Percentiles rank a stretch among this genome's conserved stretches.
phyloP scores from a whole-genome alignment of 1,140 invertebrate genomes.

The Cydia fagiglandana region DNA sequence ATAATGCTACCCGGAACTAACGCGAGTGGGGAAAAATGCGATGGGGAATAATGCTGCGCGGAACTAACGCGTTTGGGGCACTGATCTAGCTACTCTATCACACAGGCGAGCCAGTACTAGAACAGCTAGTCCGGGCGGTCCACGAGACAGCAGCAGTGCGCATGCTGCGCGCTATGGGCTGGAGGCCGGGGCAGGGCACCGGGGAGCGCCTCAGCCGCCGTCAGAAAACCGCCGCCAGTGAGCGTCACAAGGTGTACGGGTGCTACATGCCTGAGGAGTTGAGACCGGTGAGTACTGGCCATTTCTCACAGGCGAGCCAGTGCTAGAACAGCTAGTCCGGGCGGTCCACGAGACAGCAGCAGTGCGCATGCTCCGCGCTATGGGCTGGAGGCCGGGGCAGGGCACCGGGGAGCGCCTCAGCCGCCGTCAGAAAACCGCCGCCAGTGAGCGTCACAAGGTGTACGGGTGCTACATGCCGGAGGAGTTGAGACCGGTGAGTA shows the following conservation, averaged over 20 bases:
- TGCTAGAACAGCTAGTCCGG: slow-evolving; percentile 88
- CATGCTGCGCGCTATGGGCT: slow-evolving; percentile 92
- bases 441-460: slow-evolving; percentile 78
- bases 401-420: slow-evolving; percentile 90
- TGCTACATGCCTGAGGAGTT: slow-evolving; percentile 81
- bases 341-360: slow-evolving; percentile 93
- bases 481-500: slow-evolving; percentile 65
- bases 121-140: slow-evolving; percentile 88
- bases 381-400: slow-evolving; percentile 95
- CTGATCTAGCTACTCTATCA: too few species aligned
- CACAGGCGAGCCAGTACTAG: slow-evolving; percentile 84
- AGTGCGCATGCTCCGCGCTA: slow-evolving; percentile 89
- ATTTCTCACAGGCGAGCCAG: slow-evolving; percentile 80
- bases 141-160: slow-evolving; percentile 93
- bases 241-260: slow-evolving; percentile 83
- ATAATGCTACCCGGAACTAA: too few species aligned
- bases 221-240: slow-evolving; percentile 79
- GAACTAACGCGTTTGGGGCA: too few species aligned
- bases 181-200: slow-evolving; percentile 94
- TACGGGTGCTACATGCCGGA: slow-evolving; percentile 86
- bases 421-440: slow-evolving; percentile 80
- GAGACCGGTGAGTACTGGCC: slow-evolving; percentile 58
- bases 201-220: slow-evolving; percentile 84
- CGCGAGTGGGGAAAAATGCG: too few species aligned
- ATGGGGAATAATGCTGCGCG: too few species aligned